phyloP scores from a whole-genome alignment of 2,113 vertebrate genomes.

The Ramphastos sulfuratus region DNA sequence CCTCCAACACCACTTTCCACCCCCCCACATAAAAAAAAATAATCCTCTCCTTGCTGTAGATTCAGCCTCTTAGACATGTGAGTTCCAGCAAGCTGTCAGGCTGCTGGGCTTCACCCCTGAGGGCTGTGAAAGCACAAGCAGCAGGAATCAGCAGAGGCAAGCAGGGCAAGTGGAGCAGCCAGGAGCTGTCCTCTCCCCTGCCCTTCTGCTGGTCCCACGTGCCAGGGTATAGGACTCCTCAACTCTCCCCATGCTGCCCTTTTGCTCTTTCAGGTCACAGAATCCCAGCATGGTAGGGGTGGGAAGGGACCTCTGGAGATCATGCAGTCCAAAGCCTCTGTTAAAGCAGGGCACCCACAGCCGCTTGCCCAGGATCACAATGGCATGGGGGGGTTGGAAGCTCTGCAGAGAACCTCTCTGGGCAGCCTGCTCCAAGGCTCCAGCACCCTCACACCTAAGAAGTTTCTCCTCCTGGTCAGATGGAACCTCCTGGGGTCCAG shows the following conservation, averaged over 20 bases:
- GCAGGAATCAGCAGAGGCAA: not conserved
- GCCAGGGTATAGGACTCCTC: accelerated
- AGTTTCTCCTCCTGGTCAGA: no score
- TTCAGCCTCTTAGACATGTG: not conserved
- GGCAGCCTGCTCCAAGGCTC: no score
- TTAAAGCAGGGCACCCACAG: no score
- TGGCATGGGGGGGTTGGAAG: no score
- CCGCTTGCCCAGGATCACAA: no score
- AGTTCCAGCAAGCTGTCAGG: not conserved
- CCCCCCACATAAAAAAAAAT: not conserved
- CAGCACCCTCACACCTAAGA: no score
- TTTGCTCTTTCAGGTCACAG: not conserved
- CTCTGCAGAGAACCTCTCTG: no score
- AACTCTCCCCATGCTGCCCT: not conserved
- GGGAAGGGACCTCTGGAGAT: no score
- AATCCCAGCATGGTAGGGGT: no score
- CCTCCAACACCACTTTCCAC: not conserved
- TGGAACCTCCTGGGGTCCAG: no score
- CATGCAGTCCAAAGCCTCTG: no score
- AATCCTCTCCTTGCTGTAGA: not conserved
- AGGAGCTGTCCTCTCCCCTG: not conserved
- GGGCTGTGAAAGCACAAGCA: not conserved
- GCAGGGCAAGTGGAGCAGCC: accelerated
- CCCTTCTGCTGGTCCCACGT: accelerated
- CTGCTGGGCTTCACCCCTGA: not conserved